A percentile compares a stretch with the other conserved stretches of the same genome.
phyloP scores from a whole-genome alignment of 1,140 invertebrate species.

The Adelges cooleyi region DNA sequence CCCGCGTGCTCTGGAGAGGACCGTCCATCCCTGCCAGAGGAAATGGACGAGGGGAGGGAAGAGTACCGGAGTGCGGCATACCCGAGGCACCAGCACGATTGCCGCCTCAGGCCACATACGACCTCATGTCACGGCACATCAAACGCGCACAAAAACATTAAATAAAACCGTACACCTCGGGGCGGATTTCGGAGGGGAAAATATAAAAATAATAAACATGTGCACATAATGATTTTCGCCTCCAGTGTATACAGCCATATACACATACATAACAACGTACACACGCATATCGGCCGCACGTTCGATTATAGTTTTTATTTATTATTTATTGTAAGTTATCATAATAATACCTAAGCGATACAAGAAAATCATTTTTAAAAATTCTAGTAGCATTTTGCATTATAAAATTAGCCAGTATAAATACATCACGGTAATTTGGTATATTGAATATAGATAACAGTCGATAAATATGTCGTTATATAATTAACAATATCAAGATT shows the following conservation, averaged over 20 bases:
- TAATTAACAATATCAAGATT: too few species aligned
- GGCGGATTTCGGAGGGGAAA: slow-evolving; percentile 3
- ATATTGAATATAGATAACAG: too few species aligned
- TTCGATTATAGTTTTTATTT: too few species aligned
- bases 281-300: background rate
- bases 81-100: slow-evolving; percentile 19
- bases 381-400: too few species aligned
- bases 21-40: slow-evolving; percentile 19
- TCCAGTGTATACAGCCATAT: background rate
- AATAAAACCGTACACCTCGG: slow-evolving; percentile 20
- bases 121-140: slow-evolving; percentile 28
- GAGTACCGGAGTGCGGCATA: background rate
- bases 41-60: background rate
- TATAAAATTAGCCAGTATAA: too few species aligned
- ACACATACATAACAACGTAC: background rate
- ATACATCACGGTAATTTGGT: too few species aligned
- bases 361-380: too few species aligned
- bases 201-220: slow-evolving; percentile 28
- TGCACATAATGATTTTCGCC: slow-evolving; percentile 27
- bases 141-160: slow-evolving; percentile 24
- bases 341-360: too few species aligned
- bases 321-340: too few species aligned
- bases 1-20: background rate
- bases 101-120: slow-evolving; percentile 14
- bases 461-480: too few species aligned